Conservation (phyloP, 1,140 invertebrate genomes). For the Caenorhabditis tropicalis region DNA sequence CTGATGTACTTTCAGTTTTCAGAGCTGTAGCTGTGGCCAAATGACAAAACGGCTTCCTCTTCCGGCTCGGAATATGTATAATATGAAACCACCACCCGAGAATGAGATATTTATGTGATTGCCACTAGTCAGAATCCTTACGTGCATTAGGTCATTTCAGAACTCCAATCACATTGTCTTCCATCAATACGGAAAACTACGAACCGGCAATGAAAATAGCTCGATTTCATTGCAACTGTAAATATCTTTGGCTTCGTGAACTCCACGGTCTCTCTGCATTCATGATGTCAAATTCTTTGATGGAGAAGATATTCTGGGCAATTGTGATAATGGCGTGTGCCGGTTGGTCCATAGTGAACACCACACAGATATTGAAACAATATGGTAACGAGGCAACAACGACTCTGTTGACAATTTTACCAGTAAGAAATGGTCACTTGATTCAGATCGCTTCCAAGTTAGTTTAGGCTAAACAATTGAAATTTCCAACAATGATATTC, state of each 20-base stretch:
- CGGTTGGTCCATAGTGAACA: conserved; percentile 21
- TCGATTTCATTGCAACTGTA: conserved; percentile 45
- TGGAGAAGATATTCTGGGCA: conserved; percentile 40
- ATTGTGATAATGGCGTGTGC: conserved; percentile 21
- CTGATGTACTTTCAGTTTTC: background rate
- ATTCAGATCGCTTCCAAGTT: background rate
- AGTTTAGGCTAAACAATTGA: background rate
- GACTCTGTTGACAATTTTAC: conserved; percentile 25
- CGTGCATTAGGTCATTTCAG: background rate
- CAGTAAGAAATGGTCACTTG: background rate
- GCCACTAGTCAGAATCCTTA: background rate
- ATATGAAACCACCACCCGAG: background rate
- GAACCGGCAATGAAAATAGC: conserved; percentile 26
- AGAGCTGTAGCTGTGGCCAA: conserved; percentile 33
- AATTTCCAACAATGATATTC: conserved; percentile 47
- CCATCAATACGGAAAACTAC: background rate
- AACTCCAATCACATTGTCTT: background rate
- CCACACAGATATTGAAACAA: conserved; percentile 8
- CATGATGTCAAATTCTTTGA: conserved; percentile 50
- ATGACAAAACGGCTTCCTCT: background rate
- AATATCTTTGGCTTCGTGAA: conserved; percentile 49
- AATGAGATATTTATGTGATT: conserved; percentile 12
- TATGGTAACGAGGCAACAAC: conserved; percentile 35
- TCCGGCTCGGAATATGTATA: conserved; percentile 15
- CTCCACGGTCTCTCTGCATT: conserved; percentile 40